Base-by-base conservation (phyloP, 2,113 vertebrate genomes). In the Serilophus lunatus region DNA sequence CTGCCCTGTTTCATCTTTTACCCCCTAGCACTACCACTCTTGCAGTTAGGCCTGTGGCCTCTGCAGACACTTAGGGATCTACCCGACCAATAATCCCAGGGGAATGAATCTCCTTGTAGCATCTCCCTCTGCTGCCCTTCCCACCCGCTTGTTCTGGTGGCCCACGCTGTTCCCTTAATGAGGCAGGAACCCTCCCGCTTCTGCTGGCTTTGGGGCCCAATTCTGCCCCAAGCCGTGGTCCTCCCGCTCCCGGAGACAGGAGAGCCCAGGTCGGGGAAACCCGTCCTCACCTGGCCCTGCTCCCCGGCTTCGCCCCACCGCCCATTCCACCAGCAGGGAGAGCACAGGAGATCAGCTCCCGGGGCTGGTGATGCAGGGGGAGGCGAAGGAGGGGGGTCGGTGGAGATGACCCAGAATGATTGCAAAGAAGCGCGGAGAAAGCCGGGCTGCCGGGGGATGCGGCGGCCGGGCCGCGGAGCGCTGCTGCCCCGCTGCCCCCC, bases 391-490 rank as follows among this genome's bases (percentile, higher is more conserved):
- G 53, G 70, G 80, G 75, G 60, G 18, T 59, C 86, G 72, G 68
- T 86, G 77, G 95, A 95, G 96, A 92, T 76, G 95, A 94, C 93
- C 97, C 93, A 95, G 95, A 97, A 95, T 42, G 81, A 84, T 35
- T 8, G 54, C 50, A 57, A 91, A 77, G 22, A 63, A 84, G 51
- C 72, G 88, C 31, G 24, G 13, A 29, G 24, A 56, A 18, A 65
- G 3, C 18, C 59, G 59, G 59, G 65, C 36, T 17, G 54, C 23
- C 23, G 10, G 53, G 35, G 71, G 72, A 22, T 47, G 90, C 88
- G 47, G 79, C 60, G 76, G 54, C 35, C 50, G 61, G 51, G 86
- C 51, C 45, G 76, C 47, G 38, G 24, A 1, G 72, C 51, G 12
- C 64, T 10, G 69, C 82, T 68, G 68, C n/a, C 53, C 42, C n/a